These are phyloP conservation scores for Natrix natrix DNA, from an alignment of 2,797 vertebrate species.

Conservation along the genomic window DNA sequence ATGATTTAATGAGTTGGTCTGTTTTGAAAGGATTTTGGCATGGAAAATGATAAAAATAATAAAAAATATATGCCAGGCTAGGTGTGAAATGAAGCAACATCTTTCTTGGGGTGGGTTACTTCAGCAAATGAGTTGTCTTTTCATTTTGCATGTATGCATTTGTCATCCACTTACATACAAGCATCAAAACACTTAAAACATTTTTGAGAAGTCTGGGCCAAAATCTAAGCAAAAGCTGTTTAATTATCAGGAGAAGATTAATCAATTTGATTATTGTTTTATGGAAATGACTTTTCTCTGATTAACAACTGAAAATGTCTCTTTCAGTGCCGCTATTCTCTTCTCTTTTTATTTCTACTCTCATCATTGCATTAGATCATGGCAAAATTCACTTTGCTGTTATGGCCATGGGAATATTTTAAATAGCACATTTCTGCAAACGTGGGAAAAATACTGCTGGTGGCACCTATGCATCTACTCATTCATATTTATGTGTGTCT, in stretches of 20 bases:
- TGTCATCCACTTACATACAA: constrained; percentile 49
- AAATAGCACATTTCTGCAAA: not conserved
- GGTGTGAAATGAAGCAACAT: not conserved
- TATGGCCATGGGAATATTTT: constrained; percentile 28
- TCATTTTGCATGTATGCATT: constrained; percentile 49
- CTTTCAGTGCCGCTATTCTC: constrained; percentile 34
- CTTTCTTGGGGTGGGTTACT: constrained; percentile 48
- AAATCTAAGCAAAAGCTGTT: constrained; percentile 58
- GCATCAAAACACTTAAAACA: constrained; percentile 48
- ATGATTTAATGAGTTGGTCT: constrained; percentile 27
- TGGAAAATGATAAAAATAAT: not conserved
- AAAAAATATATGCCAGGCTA: constrained; percentile 21
- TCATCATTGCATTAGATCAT: not conserved
- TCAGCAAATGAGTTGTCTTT: constrained; percentile 49
- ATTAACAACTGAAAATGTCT: constrained; percentile 27
- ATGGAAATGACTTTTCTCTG: constrained; percentile 47
- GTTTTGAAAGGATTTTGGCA: constrained; percentile 51
- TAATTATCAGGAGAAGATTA: constrained; percentile 56
- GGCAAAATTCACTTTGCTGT: constrained; percentile 44
- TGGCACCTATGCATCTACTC: not conserved
- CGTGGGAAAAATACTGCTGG: not conserved
- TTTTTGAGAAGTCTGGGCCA: constrained; percentile 55
- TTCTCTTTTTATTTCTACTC: constrained; percentile 42
- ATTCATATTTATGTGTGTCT: not conserved
- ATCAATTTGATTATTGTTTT: constrained; percentile 53